Conservation (phyloP, 2,797 vertebrate species). For the Oryzias dopingdopingensis region DNA sequence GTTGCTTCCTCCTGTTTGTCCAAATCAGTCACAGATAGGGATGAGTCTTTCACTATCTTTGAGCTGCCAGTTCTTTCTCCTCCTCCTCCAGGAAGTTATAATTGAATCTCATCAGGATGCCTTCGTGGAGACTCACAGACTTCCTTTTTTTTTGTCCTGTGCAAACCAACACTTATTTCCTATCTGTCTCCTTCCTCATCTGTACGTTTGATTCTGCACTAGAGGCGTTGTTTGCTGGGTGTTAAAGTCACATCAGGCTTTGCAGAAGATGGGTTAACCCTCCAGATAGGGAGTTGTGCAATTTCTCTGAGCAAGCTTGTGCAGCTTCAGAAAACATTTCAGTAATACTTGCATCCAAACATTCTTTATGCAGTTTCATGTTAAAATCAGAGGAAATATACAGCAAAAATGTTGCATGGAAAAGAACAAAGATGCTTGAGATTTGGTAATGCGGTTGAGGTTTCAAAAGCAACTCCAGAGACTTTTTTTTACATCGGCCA, state of each 20-base stretch:
- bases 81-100: slow-evolving; percentile 56
- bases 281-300: not conserved
- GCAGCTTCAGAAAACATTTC: slow-evolving; percentile 3
- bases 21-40: slow-evolving; percentile 70
- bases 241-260: slow-evolving; percentile 32
- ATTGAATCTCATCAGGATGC: slow-evolving; percentile 66
- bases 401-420: too few relatives aligned
- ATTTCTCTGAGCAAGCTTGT: slow-evolving; percentile 13
- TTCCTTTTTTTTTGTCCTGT: slow-evolving; percentile 34
- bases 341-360: not conserved
- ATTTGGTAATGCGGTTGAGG: slow-evolving; percentile 17
- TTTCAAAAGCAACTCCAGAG: slow-evolving; percentile 19
- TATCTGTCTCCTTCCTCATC: slow-evolving; percentile 18
- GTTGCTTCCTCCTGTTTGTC: slow-evolving; percentile 41
- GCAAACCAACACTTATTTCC: slow-evolving; percentile 41
- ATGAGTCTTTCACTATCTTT: slow-evolving; percentile 59
- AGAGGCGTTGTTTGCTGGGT: slow-evolving; percentile 32
- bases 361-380: too few relatives aligned
- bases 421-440: not conserved
- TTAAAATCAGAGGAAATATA: too few relatives aligned
- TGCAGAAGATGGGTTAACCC: slow-evolving; percentile 35
- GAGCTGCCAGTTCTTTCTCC: slow-evolving; percentile 37
- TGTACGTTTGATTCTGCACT: slow-evolving; percentile 49
- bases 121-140: slow-evolving; percentile 60
- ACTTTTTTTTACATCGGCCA: slow-evolving; percentile 42